phyloP scores from a whole-genome alignment of 2,797 vertebrate genomes.

The Lithobates sylvaticus region DNA sequence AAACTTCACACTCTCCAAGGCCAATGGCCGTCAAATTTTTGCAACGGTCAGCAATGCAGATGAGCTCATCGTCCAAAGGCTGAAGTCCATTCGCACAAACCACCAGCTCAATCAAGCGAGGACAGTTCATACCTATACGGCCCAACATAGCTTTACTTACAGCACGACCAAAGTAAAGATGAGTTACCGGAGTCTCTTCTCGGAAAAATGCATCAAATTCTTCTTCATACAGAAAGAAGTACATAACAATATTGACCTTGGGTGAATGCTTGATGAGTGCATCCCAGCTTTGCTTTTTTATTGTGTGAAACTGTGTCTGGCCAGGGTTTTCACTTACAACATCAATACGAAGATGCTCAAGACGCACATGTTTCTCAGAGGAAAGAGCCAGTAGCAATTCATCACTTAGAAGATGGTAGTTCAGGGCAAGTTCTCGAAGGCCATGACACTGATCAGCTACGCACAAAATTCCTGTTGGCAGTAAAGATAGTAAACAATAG shows the following conservation, averaged over 20 bases:
- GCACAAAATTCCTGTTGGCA: conserved; percentile 74
- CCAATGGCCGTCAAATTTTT: conserved; percentile 79
- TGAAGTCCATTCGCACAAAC: conserved; percentile 80
- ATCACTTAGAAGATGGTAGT: conserved; percentile 77
- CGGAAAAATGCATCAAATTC: conserved; percentile 80
- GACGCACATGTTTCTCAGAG: conserved; percentile 79
- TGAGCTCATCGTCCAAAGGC: conserved; percentile 78
- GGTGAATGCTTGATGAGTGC: conserved; percentile 78
- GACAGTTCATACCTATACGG: conserved; percentile 79
- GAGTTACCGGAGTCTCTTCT: conserved; percentile 79
- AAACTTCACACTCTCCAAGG: conserved; percentile 79
- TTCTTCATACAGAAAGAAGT: conserved; percentile 80
- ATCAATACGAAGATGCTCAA: conserved; percentile 79
- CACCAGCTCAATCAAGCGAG: conserved; percentile 76
- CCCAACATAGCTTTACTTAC: conserved; percentile 79
- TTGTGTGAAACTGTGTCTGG: conserved; percentile 77
- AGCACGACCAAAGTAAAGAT: conserved; percentile 78
- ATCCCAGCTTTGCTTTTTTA: conserved; percentile 81
- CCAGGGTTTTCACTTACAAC: conserved; percentile 79
- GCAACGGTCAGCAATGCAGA: conserved; percentile 77
- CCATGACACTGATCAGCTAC: conserved; percentile 80
- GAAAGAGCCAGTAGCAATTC: conserved; percentile 79
- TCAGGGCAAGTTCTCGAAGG: conserved; percentile 77
- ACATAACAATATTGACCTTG: conserved; percentile 81
- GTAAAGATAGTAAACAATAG: not conserved